These are phyloP conservation scores for Diaprepes abbreviatus DNA, from an alignment of 2,888 invertebrate species.

Conservation along the genomic window DNA sequence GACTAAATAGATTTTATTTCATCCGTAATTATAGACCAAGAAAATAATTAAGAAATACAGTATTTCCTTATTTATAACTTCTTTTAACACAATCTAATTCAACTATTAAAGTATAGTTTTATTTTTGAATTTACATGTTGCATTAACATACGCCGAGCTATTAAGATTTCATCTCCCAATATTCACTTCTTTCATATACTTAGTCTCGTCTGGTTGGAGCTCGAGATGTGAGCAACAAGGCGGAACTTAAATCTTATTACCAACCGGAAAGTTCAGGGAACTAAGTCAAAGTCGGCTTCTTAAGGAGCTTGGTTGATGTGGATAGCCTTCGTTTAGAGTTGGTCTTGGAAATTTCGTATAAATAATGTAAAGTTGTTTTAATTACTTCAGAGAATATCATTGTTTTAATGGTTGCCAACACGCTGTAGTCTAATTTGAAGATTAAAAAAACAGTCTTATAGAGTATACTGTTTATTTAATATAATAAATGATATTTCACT, in stretches of 20 bases:
- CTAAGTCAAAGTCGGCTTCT: slow-evolving; percentile 41
- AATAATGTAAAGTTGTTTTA: slow-evolving; percentile 5
- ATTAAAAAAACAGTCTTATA: too few species aligned
- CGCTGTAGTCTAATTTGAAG: too few species aligned
- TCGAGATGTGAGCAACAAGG: slow-evolving; percentile 44
- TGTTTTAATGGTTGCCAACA: not conserved
- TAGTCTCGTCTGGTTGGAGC: slow-evolving; percentile 46
- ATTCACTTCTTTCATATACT: slow-evolving; percentile 44
- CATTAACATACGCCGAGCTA: slow-evolving; percentile 20
- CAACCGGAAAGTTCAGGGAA: slow-evolving; percentile 44
- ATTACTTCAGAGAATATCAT: not conserved
- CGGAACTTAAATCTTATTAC: slow-evolving; percentile 46
- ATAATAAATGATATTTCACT: too few species aligned
- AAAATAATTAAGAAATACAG: too few species aligned
- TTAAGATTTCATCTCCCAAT: slow-evolving; percentile 24
- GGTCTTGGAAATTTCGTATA: slow-evolving; percentile 16
- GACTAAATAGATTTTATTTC: too few species aligned
- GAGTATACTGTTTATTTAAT: too few species aligned
- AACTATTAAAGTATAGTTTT: too few species aligned
- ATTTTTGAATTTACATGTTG: not conserved
- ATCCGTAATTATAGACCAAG: too few species aligned
- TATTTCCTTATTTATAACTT: too few species aligned
- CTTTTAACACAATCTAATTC: too few species aligned
- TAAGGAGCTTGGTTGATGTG: slow-evolving; percentile 20
- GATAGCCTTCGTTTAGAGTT: slow-evolving; percentile 6